These are phyloP conservation scores for Slavum lentiscoides DNA, from an alignment of 2,888 invertebrate species.

Conservation along the genomic window DNA sequence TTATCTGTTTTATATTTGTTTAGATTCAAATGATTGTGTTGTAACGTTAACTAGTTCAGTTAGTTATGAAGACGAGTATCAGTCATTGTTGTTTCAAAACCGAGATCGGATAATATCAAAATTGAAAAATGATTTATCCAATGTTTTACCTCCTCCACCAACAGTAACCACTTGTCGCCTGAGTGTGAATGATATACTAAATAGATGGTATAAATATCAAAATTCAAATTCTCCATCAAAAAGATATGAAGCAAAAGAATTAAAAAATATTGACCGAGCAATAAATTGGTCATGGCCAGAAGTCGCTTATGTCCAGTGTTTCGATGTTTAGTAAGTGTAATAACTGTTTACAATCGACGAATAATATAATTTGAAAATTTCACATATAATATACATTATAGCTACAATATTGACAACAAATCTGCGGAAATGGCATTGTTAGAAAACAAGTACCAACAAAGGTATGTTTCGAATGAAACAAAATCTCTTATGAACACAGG, in stretches of 20 bases:
- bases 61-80: conserved; percentile 49
- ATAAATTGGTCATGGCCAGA: conserved; percentile 43
- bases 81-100: conserved; percentile 47
- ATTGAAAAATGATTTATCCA: conserved; percentile 43
- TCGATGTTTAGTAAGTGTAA: conserved; percentile 48
- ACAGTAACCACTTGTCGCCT: conserved; percentile 44
- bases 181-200: conserved; percentile 40
- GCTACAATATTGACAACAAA: conserved; percentile 44
- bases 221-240: conserved; percentile 28
- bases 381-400: conserved; percentile 1
- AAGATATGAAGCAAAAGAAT: conserved; percentile 33
- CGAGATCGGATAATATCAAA: conserved; percentile 50
- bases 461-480: conserved; percentile 48
- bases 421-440: conserved; percentile 39
- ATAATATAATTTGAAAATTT: neutral
- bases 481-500: conserved; percentile 48
- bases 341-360: neutral
- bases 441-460: conserved; percentile 41
- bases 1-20: conserved; percentile 1
- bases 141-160: conserved; percentile 43
- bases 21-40: conserved; percentile 48
- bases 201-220: conserved; percentile 44
- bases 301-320: conserved; percentile 46
- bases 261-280: conserved; percentile 47
- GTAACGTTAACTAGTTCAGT: conserved; percentile 48